A percentile compares a stretch with the other conserved stretches of the same genome.
Conservation (phyloP, 1,140 invertebrate species). For the Eulimnadia texana region DNA sequence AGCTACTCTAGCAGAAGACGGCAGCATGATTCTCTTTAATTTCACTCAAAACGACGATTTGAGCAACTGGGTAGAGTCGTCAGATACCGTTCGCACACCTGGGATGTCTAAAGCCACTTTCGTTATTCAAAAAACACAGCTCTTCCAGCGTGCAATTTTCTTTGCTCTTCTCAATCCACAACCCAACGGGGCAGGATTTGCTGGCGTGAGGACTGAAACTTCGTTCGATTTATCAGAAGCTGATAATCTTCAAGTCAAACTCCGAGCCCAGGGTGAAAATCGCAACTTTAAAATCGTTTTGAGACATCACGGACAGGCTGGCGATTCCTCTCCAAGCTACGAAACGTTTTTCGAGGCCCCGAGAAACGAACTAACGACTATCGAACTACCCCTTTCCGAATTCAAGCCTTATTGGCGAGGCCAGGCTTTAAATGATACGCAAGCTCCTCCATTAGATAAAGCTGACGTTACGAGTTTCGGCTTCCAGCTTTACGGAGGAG, state of each 20-base stretch:
- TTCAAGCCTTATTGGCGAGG: conserved; percentile 50
- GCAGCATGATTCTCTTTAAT: conserved; percentile 28
- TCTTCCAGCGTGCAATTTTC: conserved; percentile 45
- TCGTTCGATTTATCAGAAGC: conserved; percentile 34
- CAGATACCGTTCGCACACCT: conserved; percentile 44
- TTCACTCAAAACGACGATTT: conserved; percentile 28
- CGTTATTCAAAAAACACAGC: conserved; percentile 39
- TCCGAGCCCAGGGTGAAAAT: conserved; percentile 40
- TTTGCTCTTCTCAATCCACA: conserved; percentile 52
- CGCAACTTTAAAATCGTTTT: conserved; percentile 43
- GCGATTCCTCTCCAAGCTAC: conserved; percentile 40
- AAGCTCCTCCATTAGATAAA: conserved; percentile 36
- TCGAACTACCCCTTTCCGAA: conserved; percentile 36
- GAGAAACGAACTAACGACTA: conserved; percentile 32
- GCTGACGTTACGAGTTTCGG: conserved; percentile 45
- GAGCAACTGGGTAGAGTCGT: conserved; percentile 42
- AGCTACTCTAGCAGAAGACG: not conserved
- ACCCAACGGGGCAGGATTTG: conserved; percentile 51
- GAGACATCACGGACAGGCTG: conserved; percentile 38
- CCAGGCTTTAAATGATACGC: conserved; percentile 34
- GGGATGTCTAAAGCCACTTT: conserved; percentile 49
- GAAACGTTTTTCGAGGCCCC: conserved; percentile 43
- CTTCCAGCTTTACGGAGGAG: conserved; percentile 51
- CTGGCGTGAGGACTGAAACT: conserved; percentile 37
- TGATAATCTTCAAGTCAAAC: conserved; percentile 36